Percentiles rank a stretch among this genome's conserved stretches.
These are phyloP conservation scores for Rotaria magnacalcarata DNA, from an alignment of 2,888 invertebrate genomes.

Conservation along the genomic window DNA sequence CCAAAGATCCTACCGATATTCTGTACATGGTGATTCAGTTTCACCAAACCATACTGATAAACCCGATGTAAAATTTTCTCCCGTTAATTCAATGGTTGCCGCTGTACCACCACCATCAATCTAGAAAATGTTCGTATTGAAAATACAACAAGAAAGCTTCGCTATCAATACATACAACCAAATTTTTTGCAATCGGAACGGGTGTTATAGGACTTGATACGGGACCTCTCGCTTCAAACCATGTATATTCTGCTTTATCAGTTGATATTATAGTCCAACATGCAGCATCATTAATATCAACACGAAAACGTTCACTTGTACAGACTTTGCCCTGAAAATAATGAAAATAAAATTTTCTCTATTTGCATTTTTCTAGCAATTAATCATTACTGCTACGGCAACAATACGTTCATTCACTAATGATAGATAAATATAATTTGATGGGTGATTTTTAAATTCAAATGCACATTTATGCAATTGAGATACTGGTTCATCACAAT, in stretches of 20 bases:
- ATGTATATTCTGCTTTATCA: slow-evolving; percentile 97
- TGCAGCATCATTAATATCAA: slow-evolving; percentile 98
- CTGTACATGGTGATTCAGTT: slow-evolving; percentile 86
- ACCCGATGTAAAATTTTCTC: slow-evolving; percentile 93
- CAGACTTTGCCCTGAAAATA: slow-evolving; percentile 76
- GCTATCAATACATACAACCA: slow-evolving; percentile 42
- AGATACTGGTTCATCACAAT: no score
- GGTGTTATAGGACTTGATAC: slow-evolving; percentile 91
- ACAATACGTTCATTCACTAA: slow-evolving; percentile 95
- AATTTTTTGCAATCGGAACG: slow-evolving; percentile 82
- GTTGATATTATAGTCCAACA: slow-evolving; percentile 99
- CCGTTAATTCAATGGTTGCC: slow-evolving; percentile 90
- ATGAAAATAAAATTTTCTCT: no score
- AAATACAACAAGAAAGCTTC: no score
- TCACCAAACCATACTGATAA: slow-evolving; percentile 93
- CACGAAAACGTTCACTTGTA: slow-evolving; percentile 86
- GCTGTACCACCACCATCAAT: slow-evolving; percentile 70
- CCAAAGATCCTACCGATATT: slow-evolving; percentile 67
- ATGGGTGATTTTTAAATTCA: slow-evolving; percentile 85
- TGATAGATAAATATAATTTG: slow-evolving; percentile 95
- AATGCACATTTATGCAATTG: slow-evolving; percentile 88
- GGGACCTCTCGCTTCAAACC: slow-evolving; percentile 97
- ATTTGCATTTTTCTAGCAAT: neutral
- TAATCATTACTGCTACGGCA: slow-evolving; percentile 74
- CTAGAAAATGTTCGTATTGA: slow-evolving; percentile 61